phyloP scores from a whole-genome alignment of 2,797 vertebrate species.

The Lepus townsendii region DNA sequence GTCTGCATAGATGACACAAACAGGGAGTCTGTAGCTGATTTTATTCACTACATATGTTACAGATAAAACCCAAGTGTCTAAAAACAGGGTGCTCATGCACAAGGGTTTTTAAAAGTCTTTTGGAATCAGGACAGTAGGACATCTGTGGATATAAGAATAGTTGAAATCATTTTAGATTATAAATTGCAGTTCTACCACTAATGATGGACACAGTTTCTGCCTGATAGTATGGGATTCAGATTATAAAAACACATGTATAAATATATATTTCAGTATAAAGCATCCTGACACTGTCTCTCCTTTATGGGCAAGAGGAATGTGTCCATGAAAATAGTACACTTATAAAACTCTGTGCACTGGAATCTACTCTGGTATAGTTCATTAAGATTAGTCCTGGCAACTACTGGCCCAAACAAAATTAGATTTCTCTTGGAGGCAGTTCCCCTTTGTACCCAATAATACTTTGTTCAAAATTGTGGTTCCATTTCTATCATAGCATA shows the following conservation, averaged over 20 bases:
- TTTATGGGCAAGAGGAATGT: neutral
- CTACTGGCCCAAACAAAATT: neutral
- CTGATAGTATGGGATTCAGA: neutral
- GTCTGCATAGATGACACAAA: conserved; percentile 27
- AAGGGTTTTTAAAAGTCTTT: neutral
- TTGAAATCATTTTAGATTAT: neutral
- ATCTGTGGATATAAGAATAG: neutral
- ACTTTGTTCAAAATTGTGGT: neutral
- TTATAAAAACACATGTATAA: neutral
- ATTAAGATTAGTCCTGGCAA: neutral
- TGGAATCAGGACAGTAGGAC: neutral
- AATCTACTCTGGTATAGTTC: neutral
- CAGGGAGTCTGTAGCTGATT: neutral
- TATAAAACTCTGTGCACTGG: neutral
- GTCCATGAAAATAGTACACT: neutral
- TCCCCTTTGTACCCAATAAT: neutral
- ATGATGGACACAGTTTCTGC: neutral
- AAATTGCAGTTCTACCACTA: neutral
- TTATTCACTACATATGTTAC: neutral
- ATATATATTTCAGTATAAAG: neutral
- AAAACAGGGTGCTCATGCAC: conserved; percentile 7
- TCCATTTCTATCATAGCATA: neutral
- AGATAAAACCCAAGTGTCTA: neutral
- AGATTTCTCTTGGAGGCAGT: too few species aligned
- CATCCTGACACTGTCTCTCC: neutral